Percentiles rank a stretch among this genome's conserved stretches.
These are phyloP conservation scores for Boloria euphrosyne DNA, from an alignment of 2,888 invertebrate species.

Conservation along the genomic window DNA sequence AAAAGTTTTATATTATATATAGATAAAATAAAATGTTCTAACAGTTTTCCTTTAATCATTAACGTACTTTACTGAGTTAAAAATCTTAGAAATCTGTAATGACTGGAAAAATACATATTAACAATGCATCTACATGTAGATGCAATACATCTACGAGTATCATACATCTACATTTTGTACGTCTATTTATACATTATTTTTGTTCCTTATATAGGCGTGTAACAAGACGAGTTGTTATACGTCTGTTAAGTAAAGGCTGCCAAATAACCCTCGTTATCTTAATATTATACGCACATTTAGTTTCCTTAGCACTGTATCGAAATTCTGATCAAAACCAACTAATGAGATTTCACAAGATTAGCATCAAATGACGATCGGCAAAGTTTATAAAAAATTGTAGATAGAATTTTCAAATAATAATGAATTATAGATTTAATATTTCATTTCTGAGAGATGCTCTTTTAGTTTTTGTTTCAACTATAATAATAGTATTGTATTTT, in stretches of 20 bases:
- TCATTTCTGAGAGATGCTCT: conserved; percentile 9
- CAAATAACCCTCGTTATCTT: conserved; percentile 33
- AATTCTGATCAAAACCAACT: conserved; percentile 17
- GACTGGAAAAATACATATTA: neutral
- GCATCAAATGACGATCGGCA: conserved; percentile 6
- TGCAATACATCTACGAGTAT: neutral
- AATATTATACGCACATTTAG: conserved; percentile 24
- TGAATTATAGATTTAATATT: conserved; percentile 5
- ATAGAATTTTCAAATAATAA: conserved; percentile 14
- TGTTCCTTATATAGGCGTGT: conserved; percentile 9
- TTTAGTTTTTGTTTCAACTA: conserved; percentile 6
- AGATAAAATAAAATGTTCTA: too few relatives aligned
- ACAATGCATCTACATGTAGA: neutral
- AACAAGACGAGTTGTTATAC: conserved; percentile 26
- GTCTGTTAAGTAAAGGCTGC: conserved; percentile 28
- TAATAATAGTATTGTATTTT: neutral
- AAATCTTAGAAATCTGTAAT: too few relatives aligned
- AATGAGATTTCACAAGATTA: conserved; percentile 13
- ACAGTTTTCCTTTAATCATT: too few relatives aligned
- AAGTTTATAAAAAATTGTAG: conserved; percentile 4
- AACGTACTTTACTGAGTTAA: too few relatives aligned
- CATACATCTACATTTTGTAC: too few relatives aligned
- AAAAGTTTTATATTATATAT: too few relatives aligned
- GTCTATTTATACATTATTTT: neutral
- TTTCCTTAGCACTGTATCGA: conserved; percentile 24